phyloP scores from a whole-genome alignment of 2,888 invertebrate genomes.

The Chrysotoxum bicinctum region DNA sequence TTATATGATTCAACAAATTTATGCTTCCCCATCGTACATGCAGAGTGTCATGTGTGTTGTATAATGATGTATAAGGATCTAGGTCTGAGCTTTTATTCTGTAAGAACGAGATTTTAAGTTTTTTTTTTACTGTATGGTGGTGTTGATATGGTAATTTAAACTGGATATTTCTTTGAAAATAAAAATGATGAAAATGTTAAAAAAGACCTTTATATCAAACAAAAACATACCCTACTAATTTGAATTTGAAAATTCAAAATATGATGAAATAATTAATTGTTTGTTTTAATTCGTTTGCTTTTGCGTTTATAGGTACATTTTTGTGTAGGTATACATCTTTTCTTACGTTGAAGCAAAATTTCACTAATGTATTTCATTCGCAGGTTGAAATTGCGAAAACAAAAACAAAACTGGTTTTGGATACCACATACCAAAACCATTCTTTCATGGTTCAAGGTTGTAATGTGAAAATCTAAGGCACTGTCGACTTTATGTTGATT shows the following conservation, averaged over 20 bases:
- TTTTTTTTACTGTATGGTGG: neutral
- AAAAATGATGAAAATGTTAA: constrained; percentile 7
- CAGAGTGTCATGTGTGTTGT: constrained; percentile 8
- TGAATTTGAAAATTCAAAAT: neutral
- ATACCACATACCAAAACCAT: too few relatives aligned
- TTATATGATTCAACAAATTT: constrained; percentile 55
- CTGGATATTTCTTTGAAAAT: constrained; percentile 39
- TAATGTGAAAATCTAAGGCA: too few relatives aligned
- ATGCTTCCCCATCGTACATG: constrained; percentile 18
- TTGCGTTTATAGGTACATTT: neutral
- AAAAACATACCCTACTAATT: neutral
- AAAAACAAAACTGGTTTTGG: too few relatives aligned
- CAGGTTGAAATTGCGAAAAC: too few relatives aligned
- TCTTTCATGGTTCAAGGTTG: too few relatives aligned
- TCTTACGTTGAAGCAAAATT: too few relatives aligned
- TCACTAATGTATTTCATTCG: too few relatives aligned
- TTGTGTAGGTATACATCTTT: too few relatives aligned
- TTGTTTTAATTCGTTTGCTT: neutral
- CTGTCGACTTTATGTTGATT: too few relatives aligned
- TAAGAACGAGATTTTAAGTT: constrained; percentile 6
- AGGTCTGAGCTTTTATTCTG: constrained; percentile 22
- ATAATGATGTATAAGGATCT: constrained; percentile 23
- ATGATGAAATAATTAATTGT: neutral
- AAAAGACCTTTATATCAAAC: neutral
- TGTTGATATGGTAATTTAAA: constrained; percentile 52